Base-by-base conservation (phyloP, 1,140 invertebrate genomes). In the Pissodes strobi region DNA sequence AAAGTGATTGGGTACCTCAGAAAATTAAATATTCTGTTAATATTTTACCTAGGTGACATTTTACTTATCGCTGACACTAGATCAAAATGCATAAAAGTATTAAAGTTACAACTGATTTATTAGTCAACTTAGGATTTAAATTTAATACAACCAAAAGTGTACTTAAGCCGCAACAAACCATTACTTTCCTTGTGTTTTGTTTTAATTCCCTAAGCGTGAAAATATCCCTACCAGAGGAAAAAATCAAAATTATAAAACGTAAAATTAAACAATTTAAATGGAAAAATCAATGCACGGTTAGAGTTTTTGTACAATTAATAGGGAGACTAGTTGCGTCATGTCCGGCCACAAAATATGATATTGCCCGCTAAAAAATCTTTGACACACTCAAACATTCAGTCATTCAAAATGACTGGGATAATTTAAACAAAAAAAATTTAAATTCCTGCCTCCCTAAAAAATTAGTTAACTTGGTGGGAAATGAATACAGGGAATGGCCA, bases 101-200 rank as follows among this genome's bases (percentile, higher is more conserved):
- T 17, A 43, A 43, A 43, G 13, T 43, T 6, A 43, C 15, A n/a
- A n/a, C 5, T 5, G 39, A 43, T n/a, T 10, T n/a, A 43, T 17
- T 43, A 43, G 15, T 6, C 5, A 43, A 17, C 6, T 43, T 43
- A 43, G 39, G 39, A n/a, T 62, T 62, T 53, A 53, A 51, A 23
- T 51, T 64, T 37, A 64, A 64, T 51, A 8, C 12, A 1, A 58
- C 27, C 5, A 64, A 64, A 51, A 58, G 62, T 25, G 10, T 9
- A 10, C 13, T 53, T 4, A 45, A 17, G 8, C 60, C 10, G 48
- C 41, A 30, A n/a, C n/a, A n/a, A n/a, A n/a, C n/a, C n/a, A n/a
- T n/a, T n/a, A n/a, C n/a, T n/a, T n/a, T n/a, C n/a, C n/a, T 62
- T 6, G 49, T 25, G 2, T 62, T 62, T 23, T 0, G 4, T 15